phyloP scores from a whole-genome alignment of 1,140 invertebrate species.

The Phenacoccus solenopsis region DNA sequence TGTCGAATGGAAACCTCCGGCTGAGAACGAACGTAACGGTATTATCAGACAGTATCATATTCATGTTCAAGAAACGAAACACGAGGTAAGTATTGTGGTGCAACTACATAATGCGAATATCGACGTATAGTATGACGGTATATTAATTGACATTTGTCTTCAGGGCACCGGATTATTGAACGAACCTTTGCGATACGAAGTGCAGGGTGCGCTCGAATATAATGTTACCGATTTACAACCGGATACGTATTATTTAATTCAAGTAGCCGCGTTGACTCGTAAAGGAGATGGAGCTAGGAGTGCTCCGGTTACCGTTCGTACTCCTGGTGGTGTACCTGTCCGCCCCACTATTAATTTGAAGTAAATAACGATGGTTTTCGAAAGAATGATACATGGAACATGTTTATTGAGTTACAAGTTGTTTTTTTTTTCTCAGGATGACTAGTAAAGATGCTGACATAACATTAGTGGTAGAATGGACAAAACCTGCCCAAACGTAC shows the following conservation, averaged over 20 bases:
- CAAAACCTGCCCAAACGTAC: conserved; percentile 69
- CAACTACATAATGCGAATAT: too few relatives aligned
- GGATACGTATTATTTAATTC: conserved; percentile 81
- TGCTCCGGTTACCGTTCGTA: conserved; percentile 63
- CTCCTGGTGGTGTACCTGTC: conserved; percentile 85
- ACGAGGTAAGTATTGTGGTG: conserved; percentile 51
- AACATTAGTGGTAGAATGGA: conserved; percentile 83
- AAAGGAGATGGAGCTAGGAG: conserved; percentile 90
- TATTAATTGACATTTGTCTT: conserved; percentile 23
- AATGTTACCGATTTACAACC: conserved; percentile 82
- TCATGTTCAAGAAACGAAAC: conserved; percentile 79
- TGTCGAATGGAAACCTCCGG: conserved; percentile 82
- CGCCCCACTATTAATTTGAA: conserved; percentile 73
- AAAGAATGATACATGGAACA: background rate
- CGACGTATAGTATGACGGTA: too few relatives aligned
- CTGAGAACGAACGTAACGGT: conserved; percentile 83
- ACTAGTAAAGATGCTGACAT: conserved; percentile 69
- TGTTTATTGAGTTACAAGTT: background rate
- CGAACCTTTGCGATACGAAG: conserved; percentile 70
- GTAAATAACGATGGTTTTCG: conserved; percentile 35
- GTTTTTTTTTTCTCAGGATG: conserved; percentile 39
- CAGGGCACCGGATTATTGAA: conserved; percentile 66
- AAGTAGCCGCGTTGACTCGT: conserved; percentile 84
- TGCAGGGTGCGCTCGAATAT: conserved; percentile 62
- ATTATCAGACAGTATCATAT: conserved; percentile 93